Conservation (phyloP, 2,888 invertebrate species). For the Podabrus alpinus region DNA sequence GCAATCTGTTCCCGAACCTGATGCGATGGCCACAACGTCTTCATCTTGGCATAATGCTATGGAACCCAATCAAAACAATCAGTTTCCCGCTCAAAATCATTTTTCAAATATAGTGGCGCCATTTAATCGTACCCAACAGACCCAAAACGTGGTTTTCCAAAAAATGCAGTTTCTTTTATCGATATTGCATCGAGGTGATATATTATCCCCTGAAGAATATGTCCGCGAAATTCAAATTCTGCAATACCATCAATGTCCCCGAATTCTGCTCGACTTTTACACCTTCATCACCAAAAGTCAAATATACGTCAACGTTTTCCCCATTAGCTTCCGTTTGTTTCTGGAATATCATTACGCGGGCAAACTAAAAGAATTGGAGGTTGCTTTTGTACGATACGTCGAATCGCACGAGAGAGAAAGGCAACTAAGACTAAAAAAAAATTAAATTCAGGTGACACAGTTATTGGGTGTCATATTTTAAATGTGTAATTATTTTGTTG, state of each 20-base stretch:
- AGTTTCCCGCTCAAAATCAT: background rate
- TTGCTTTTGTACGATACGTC: conserved; percentile 34
- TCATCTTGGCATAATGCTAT: background rate
- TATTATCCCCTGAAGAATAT: conserved; percentile 37
- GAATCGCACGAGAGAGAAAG: conserved; percentile 21
- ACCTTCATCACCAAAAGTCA: conserved; percentile 46
- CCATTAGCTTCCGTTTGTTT: conserved; percentile 46
- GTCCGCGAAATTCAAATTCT: conserved; percentile 38
- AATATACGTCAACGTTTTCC: conserved; percentile 41
- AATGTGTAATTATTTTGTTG: background rate
- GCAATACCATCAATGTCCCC: conserved; percentile 34
- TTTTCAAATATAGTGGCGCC: background rate
- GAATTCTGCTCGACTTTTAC: conserved; percentile 43
- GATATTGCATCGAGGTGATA: background rate
- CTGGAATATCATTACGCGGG: conserved; percentile 45
- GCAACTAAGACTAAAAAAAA: background rate
- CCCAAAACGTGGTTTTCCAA: background rate
- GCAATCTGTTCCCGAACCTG: background rate
- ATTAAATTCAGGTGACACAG: background rate
- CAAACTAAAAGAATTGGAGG: conserved; percentile 35
- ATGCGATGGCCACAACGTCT: background rate
- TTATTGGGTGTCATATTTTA: background rate
- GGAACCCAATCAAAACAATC: background rate
- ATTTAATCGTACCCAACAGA: background rate
- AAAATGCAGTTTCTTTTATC: background rate